phyloP scores from a whole-genome alignment of 2,113 vertebrate genomes.

The Camelus bactrianus region DNA sequence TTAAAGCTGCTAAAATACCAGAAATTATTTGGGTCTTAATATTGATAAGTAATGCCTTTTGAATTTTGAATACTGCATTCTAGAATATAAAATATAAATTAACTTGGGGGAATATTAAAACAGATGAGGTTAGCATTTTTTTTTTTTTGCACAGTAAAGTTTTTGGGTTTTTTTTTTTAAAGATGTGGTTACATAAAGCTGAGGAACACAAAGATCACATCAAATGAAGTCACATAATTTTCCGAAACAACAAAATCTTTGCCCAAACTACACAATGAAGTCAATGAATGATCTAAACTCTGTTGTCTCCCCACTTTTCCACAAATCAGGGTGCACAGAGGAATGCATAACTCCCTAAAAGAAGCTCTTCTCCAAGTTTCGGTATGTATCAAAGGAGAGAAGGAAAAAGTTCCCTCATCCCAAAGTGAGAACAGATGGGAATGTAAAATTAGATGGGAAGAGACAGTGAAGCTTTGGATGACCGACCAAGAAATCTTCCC shows the following conservation, averaged over 20 bases:
- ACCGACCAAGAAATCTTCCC: conserved; percentile 18
- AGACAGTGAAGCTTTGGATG: conserved; percentile 63
- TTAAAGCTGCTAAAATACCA: conserved; percentile 48
- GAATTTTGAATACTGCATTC: conserved; percentile 34
- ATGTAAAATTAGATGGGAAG: conserved; percentile 62
- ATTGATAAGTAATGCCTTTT: conserved; percentile 45
- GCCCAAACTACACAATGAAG: neutral
- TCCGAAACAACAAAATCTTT: conserved; percentile 44
- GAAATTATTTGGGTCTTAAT: conserved; percentile 66
- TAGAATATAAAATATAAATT: conserved; percentile 59
- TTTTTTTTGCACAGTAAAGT: neutral
- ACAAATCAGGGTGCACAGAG: conserved; percentile 6
- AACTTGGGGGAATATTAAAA: conserved; percentile 25
- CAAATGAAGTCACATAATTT: conserved; percentile 53
- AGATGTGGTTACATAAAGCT: neutral
- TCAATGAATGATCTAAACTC: conserved; percentile 4
- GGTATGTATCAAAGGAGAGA: conserved; percentile 51
- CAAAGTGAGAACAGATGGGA: conserved; percentile 79
- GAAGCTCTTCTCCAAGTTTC: conserved; percentile 27
- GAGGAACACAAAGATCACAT: neutral
- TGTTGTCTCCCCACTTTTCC: neutral
- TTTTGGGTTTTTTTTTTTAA: neutral
- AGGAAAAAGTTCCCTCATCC: conserved; percentile 19
- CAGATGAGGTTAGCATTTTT: neutral
- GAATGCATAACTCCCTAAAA: conserved; percentile 6